A percentile compares a stretch with the other conserved stretches of the same genome.
Conservation (phyloP, 2,888 invertebrate species). For the Cecidostiba fungosa region DNA sequence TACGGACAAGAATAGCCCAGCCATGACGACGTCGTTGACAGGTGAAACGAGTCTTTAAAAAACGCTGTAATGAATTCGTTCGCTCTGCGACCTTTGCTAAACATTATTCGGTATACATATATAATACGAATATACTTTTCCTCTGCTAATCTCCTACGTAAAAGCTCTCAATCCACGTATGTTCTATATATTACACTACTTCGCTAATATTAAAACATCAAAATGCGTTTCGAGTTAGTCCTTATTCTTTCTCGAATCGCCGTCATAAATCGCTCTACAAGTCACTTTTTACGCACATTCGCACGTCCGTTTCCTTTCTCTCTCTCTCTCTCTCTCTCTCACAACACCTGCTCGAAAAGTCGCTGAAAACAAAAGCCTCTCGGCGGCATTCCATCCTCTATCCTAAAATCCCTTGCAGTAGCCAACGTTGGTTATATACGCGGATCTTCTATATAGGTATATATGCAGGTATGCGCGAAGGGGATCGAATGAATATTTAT, state of each 20-base stretch:
- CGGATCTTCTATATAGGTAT: too few relatives aligned
- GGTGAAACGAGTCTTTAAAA: not conserved
- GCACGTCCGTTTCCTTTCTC: not conserved
- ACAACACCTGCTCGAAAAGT: not conserved
- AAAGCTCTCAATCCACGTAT: too few relatives aligned
- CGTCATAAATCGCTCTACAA: not conserved
- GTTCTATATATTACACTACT: too few relatives aligned
- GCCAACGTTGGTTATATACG: not conserved
- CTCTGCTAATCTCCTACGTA: not conserved
- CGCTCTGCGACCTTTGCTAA: not conserved
- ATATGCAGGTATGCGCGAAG: slow-evolving; percentile 31
- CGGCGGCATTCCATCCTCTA: slow-evolving; percentile 23
- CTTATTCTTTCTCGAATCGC: not conserved
- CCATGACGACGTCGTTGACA: not conserved
- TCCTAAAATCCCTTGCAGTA: not conserved
- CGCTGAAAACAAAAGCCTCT: slow-evolving; percentile 16
- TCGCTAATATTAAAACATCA: too few relatives aligned
- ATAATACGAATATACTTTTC: not conserved
- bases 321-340: not conserved
- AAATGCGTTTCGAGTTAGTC: too few relatives aligned
- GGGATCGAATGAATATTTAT: slow-evolving; percentile 42
- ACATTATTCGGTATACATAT: too few relatives aligned
- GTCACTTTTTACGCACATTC: slow-evolving; percentile 4
- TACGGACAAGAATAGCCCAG: slow-evolving; percentile 1
- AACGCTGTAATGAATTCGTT: slow-evolving; percentile 1